phyloP scores from a whole-genome alignment of 1,140 invertebrate genomes.

The Xylocopa sonorina region DNA sequence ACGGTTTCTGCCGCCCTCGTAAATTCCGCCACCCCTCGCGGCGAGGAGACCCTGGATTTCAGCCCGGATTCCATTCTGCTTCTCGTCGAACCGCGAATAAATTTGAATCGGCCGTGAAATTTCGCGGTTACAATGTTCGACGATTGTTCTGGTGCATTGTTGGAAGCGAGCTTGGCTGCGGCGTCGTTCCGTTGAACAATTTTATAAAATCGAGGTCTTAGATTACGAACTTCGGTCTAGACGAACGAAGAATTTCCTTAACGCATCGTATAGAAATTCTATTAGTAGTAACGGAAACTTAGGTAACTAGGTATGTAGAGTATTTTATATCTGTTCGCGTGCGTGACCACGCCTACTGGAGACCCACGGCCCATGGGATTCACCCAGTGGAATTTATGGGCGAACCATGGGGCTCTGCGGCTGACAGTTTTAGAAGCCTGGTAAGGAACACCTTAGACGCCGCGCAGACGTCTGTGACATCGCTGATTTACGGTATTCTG shows the following conservation, averaged over 20 bases:
- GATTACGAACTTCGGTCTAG: too few relatives aligned
- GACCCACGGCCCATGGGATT: constrained; percentile 18
- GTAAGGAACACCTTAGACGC: constrained; percentile 37
- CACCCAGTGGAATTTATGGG: constrained; percentile 37
- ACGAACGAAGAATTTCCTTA: too few relatives aligned
- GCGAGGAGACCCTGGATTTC: constrained; percentile 2
- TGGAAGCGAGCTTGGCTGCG: too few relatives aligned
- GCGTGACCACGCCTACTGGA: constrained; percentile 34
- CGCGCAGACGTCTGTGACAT: background rate
- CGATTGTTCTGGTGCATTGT: too few relatives aligned
- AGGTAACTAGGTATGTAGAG: background rate
- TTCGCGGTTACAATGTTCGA: background rate
- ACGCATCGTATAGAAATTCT: background rate
- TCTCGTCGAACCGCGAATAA: constrained; percentile 1
- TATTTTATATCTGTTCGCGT: background rate
- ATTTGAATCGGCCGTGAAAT: background rate
- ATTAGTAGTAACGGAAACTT: background rate
- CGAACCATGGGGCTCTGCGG: constrained; percentile 24
- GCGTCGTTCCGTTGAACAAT: too few relatives aligned
- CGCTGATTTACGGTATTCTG: constrained; percentile 1
- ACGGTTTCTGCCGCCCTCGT: background rate
- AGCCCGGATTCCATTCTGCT: background rate
- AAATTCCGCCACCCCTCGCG: constrained; percentile 27
- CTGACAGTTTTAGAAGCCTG: constrained; percentile 42
- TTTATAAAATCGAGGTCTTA: too few relatives aligned